Evolutionary conservation across 2,113 vertebrate genomes (phyloP).

Genomic region (Tachycineta bicolor): DNA sequence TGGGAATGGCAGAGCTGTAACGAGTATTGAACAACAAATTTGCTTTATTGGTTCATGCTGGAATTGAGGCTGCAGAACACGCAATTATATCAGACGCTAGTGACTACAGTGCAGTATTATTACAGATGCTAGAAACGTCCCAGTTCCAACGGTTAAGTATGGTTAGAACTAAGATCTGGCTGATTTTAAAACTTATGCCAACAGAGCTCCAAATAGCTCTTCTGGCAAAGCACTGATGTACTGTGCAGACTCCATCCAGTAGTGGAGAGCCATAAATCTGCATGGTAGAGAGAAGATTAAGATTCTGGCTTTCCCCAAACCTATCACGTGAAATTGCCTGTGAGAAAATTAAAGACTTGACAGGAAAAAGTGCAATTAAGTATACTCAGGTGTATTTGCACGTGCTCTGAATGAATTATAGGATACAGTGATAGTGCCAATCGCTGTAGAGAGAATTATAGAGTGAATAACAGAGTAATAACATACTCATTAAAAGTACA

Average conservation of each 20-base stretch:
- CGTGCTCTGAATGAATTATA: background rate
- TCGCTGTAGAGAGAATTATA: background rate
- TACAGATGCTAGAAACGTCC: background rate
- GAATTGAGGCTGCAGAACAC: background rate
- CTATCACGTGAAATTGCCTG: background rate
- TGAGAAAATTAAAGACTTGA: slow-evolving; percentile 5
- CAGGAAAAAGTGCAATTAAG: slow-evolving; percentile 23
- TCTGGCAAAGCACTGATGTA: background rate
- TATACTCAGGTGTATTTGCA: background rate
- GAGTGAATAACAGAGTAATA: background rate
- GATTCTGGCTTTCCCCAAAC: background rate
- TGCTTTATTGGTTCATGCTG: background rate
- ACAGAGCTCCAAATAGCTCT: background rate
- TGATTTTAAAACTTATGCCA: background rate
- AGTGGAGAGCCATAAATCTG: background rate
- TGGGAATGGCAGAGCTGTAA: background rate
- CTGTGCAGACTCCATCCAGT: background rate
- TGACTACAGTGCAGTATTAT: background rate
- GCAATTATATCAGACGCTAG: background rate
- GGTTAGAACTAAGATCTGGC: background rate
- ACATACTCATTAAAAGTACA: background rate
- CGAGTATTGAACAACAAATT: background rate
- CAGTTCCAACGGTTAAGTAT: background rate
- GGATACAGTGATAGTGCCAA: background rate
- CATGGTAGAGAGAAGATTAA: background rate